Conservation (phyloP, 2,888 invertebrate species). For the Euplexia lucipara region DNA sequence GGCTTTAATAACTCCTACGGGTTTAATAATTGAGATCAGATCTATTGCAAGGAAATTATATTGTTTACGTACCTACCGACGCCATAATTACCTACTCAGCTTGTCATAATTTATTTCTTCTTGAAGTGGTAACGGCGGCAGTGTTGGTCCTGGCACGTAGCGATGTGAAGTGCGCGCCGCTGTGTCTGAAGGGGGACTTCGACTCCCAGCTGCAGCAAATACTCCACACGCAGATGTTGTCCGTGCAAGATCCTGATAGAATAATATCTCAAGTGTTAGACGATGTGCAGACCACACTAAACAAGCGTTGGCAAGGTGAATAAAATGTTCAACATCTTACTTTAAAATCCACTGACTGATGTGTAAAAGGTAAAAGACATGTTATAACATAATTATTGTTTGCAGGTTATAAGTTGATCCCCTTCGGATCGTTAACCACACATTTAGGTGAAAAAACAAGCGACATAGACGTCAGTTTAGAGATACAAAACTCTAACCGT, state of each 20-base stretch:
- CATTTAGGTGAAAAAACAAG: conserved; percentile 60
- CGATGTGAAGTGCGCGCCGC: not conserved
- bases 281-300: conserved; percentile 18
- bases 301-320: conserved; percentile 30
- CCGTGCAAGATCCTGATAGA: not conserved
- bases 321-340: not conserved
- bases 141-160: no score
- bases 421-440: conserved; percentile 57
- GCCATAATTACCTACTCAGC: not conserved
- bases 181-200: conserved; percentile 29
- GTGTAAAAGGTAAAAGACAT: no score
- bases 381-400: not conserved
- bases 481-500: conserved; percentile 33
- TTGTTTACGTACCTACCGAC: not conserved
- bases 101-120: not conserved
- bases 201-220: conserved; percentile 26
- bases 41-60: no score
- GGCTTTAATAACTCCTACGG: no score
- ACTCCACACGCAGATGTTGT: not conserved
- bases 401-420: conserved; percentile 53
- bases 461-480: conserved; percentile 61
- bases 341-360: not conserved
- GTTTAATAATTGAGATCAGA: no score
- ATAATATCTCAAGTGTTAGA: not conserved
- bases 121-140: conserved; percentile 1